phyloP scores from a whole-genome alignment of 1,140 invertebrate species.

The Sarcophaga bullata region DNA sequence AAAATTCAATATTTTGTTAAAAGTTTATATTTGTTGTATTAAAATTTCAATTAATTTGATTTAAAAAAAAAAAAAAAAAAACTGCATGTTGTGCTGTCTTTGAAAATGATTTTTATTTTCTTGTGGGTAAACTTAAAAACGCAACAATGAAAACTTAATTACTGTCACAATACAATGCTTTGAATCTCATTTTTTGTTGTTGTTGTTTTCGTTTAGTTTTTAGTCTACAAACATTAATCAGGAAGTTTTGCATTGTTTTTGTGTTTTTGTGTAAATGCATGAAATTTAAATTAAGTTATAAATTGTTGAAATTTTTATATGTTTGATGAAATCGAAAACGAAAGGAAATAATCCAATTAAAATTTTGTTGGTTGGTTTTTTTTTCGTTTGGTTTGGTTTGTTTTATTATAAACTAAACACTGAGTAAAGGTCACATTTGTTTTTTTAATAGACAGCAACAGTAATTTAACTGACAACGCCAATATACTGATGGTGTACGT shows the following conservation, averaged over 20 bases:
- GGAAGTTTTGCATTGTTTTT: slow-evolving; percentile 2
- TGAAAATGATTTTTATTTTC: neutral
- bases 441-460: neutral
- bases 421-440: neutral
- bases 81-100: too few relatives aligned
- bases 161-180: neutral
- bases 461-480: neutral
- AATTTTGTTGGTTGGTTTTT: too few relatives aligned
- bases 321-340: neutral
- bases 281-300: slow-evolving; percentile 12
- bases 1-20: neutral
- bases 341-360: slow-evolving; percentile 1
- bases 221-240: neutral
- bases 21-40: neutral
- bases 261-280: neutral
- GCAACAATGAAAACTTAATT: neutral
- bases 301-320: neutral
- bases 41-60: neutral
- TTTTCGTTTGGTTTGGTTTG: neutral
- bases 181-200: neutral
- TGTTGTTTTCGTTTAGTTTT: neutral
- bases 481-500: neutral
- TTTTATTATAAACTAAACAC: neutral
- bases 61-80: neutral
- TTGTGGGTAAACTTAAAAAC: neutral